Conservation (phyloP, 2,113 vertebrate genomes). For the Tupaia tana region DNA sequence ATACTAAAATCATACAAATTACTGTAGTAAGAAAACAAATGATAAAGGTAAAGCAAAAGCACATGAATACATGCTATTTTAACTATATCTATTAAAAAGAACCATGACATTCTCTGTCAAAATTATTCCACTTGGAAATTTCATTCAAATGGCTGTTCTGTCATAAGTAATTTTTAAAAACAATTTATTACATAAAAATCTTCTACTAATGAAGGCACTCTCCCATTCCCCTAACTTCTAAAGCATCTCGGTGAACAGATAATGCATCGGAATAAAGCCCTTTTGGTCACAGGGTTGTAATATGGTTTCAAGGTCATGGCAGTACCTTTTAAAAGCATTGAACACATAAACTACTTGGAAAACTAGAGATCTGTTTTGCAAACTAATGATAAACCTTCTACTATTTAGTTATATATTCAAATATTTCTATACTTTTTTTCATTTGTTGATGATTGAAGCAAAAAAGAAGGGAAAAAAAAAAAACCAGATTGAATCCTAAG, state of each 20-base stretch:
- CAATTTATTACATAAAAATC: neutral
- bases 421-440: constrained; percentile 12
- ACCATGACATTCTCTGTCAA: neutral
- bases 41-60: neutral
- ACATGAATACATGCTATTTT: neutral
- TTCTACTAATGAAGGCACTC: neutral
- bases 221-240: neutral
- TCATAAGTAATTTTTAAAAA: constrained; percentile 32
- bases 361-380: neutral
- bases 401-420: neutral
- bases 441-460: constrained; percentile 11
- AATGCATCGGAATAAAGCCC: neutral
- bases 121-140: neutral
- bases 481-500: neutral
- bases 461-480: neutral
- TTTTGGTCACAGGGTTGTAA: neutral
- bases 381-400: neutral
- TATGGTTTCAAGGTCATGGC: neutral
- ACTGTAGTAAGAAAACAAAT: constrained; percentile 34
- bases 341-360: neutral
- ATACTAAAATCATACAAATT: constrained; percentile 40
- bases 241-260: neutral
- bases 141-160: neutral
- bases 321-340: constrained; percentile 23
- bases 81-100: constrained; percentile 4